Base-by-base conservation (phyloP, 2,888 invertebrate species). In the Vandiemenella viatica region DNA sequence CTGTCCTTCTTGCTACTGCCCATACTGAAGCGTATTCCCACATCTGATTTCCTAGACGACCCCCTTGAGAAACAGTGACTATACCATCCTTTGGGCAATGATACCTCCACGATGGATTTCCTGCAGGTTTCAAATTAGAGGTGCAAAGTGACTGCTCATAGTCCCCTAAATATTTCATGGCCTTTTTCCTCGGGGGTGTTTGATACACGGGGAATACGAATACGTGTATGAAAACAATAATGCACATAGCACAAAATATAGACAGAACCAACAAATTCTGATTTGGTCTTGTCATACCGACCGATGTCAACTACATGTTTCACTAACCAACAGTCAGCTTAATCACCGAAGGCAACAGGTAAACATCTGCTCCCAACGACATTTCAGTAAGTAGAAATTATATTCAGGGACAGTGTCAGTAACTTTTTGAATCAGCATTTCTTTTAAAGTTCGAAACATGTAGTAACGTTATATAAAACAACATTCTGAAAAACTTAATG, bases 191-290 rank as follows among this genome's bases (percentile, higher is more conserved):
- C 53, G 68, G 67, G 49, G 59, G 57, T 22, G 64, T 59, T 45
- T 66, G 67, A 63, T 75, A 74, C 62, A 75, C 64, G 46, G 75
- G 75, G 62, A 75, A 75, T 48, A 75, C 64, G 65, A 75, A 75
- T 57, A 75, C 66, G 63, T 75, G 75, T 59, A 75, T 73, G 59
- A 72, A 70, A 53, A 72, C 69, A 58, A 75, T 73, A 56, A 75
- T 72, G 61, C 72, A 71, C 59, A 74, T 63, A 51, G 75, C 74
- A 56, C 75, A 68, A 55, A 74, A 66, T 58, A 73, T 73, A 53
- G 73, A 74, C 60, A 72, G 69, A 60, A 74, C 72, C 60, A 75
- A 67, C 61, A 75, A 66, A 62, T 75, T 73, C 64, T 73, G 72
- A 60, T 72, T 71, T 59, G 72, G 53, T 48, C 50, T 52, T 48